phyloP scores from a whole-genome alignment of 30 jellyfish, hydroid and myxozoan species.

The Calvadosia cruxmelitensis region DNA sequence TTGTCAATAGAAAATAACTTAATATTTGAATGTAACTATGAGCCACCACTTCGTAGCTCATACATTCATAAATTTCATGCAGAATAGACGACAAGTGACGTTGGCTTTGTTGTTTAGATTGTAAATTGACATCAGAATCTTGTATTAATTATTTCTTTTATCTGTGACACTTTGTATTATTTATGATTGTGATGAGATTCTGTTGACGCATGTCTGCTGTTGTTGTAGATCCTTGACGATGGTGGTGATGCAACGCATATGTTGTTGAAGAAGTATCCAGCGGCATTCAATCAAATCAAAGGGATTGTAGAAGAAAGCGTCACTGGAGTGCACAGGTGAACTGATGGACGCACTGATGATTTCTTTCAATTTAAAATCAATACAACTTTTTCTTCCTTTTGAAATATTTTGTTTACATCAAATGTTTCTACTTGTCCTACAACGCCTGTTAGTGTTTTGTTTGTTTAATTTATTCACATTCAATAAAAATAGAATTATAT shows the following conservation, averaged over 20 bases:
- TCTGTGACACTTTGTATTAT: not conserved
- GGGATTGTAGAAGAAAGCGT: slow-evolving; percentile 95
- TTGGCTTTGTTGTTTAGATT: too few relatives aligned
- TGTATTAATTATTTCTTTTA: not conserved
- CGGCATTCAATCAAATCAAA: slow-evolving; percentile 69
- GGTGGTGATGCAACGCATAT: slow-evolving; percentile 93
- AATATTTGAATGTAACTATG: too few relatives aligned
- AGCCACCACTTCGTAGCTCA: not conserved
- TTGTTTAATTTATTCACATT: too few relatives aligned
- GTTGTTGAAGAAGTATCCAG: slow-evolving; percentile 75
- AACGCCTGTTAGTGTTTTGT: not conserved
- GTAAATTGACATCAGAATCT: not conserved
- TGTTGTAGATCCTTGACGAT: slow-evolving; percentile 57
- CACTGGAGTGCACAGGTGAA: slow-evolving; percentile 90
- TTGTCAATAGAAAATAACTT: not conserved
- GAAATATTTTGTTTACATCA: not conserved
- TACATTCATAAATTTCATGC: not conserved
- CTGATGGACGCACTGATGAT: slow-evolving; percentile 19
- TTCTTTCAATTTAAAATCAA: not conserved
- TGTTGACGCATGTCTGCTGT: not conserved
- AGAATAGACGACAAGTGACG: not conserved
- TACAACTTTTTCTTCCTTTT: not conserved
- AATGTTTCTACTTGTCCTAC: not conserved
- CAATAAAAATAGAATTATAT: too few relatives aligned
- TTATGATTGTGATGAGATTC: not conserved